A percentile compares a stretch with the other conserved stretches of the same genome.
These are phyloP conservation scores for Artibeus jamaicensis DNA, from an alignment of 2,797 vertebrate species.

Conservation along the genomic window DNA sequence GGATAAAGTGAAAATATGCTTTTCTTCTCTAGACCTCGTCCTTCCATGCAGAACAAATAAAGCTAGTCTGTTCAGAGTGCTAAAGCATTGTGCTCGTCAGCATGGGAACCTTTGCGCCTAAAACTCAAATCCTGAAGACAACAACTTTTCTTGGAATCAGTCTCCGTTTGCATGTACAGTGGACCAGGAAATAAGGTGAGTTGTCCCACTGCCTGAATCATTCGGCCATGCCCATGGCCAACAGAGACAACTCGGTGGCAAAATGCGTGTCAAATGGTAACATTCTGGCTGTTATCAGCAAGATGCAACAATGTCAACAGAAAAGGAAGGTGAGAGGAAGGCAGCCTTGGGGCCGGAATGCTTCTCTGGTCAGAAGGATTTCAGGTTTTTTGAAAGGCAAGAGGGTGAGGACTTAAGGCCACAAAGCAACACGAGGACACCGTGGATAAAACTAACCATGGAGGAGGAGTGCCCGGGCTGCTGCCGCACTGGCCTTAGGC, in stretches of 20 bases:
- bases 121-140: conserved; percentile 22
- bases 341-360: not conserved
- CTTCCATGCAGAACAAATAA: conserved; percentile 33
- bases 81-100: not conserved
- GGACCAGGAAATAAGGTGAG: not conserved
- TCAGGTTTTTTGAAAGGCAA: conserved; percentile 44
- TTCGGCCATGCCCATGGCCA: not conserved
- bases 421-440: not conserved
- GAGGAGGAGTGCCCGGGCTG: not conserved
- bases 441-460: not conserved
- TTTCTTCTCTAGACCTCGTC: conserved; percentile 11
- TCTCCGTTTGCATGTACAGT: not conserved
- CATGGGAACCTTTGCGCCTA: conserved; percentile 14
- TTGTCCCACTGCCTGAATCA: not conserved
- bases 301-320: conserved; percentile 35
- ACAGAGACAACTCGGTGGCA: not conserved
- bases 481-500: not conserved
- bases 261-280: not conserved
- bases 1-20: conserved; percentile 31
- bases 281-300: not conserved
- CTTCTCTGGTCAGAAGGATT: not conserved
- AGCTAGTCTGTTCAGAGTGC: conserved; percentile 21
- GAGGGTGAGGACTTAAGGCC: not conserved
- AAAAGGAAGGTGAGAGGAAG: not conserved
- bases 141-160: conserved; percentile 2